Evolutionary conservation across 2,888 invertebrate genomes (phyloP).

Genomic region (Entomobrya multifasciata): DNA sequence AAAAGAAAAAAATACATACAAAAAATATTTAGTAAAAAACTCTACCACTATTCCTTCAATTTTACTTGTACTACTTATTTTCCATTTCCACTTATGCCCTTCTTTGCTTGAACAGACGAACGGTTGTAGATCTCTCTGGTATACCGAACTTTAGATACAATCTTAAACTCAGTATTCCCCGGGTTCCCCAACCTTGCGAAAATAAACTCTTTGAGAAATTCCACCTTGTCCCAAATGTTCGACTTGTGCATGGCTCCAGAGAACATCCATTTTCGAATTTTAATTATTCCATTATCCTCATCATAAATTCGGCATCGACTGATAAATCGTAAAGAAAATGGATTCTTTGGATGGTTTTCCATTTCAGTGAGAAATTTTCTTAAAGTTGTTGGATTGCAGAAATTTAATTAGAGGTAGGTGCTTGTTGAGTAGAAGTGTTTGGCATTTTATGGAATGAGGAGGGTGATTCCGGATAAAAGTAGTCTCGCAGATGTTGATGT

Average conservation of each 20-base stretch:
- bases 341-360: background rate
- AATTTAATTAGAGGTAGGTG: background rate
- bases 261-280: background rate
- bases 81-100: background rate
- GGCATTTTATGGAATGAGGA: background rate
- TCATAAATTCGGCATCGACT: background rate
- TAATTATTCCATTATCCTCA: background rate
- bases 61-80: too few species aligned
- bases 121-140: background rate
- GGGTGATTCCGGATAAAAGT: too few species aligned
- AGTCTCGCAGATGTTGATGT: too few species aligned
- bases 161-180: background rate
- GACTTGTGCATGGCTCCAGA: background rate
- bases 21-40: too few species aligned
- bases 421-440: background rate
- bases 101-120: background rate
- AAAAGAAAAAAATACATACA: too few species aligned
- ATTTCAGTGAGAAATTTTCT: background rate
- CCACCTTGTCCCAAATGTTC: background rate
- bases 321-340: background rate
- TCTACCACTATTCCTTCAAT: too few species aligned
- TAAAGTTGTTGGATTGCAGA: background rate
- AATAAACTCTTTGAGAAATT: background rate
- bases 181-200: background rate
- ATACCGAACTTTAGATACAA: background rate